Conservation (phyloP, 1,140 invertebrate species). For the Diorhabda elongata region DNA sequence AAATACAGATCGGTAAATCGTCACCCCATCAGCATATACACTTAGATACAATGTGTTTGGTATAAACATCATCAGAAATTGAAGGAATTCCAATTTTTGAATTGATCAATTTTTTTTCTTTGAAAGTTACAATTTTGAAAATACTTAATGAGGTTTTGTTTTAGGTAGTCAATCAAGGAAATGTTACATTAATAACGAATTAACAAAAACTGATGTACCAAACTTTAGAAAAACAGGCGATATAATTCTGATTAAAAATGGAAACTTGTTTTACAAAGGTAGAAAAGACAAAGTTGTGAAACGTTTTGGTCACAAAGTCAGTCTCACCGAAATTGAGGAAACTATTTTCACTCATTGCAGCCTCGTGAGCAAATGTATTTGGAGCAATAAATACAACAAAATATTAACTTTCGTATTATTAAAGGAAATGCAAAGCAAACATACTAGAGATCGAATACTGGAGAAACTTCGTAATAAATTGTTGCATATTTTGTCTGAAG, state of each 20-base stretch:
- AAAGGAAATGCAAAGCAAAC: conserved; percentile 41
- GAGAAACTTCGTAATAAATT: conserved; percentile 47
- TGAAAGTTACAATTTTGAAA: not conserved
- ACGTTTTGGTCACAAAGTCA: conserved; percentile 66
- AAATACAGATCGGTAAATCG: no score
- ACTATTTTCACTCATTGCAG: conserved; percentile 48
- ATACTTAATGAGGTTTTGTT: conserved; percentile 11
- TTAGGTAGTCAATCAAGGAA: conserved; percentile 57
- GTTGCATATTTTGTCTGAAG: conserved; percentile 33
- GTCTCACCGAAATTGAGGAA: conserved; percentile 58
- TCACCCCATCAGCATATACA: no score
- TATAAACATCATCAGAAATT: no score
- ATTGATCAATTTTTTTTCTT: not conserved
- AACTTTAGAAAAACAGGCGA: conserved; percentile 67
- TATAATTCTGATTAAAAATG: conserved; percentile 52
- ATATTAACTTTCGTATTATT: conserved; percentile 53
- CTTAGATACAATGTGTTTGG: no score
- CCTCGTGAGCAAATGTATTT: conserved; percentile 53
- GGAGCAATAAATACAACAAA: conserved; percentile 49
- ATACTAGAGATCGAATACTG: conserved; percentile 48
- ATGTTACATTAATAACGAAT: conserved; percentile 56
- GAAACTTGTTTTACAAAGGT: conserved; percentile 59
- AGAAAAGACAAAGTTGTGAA: conserved; percentile 67
- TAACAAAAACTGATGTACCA: conserved; percentile 43
- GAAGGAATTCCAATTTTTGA: no score